phyloP scores from a whole-genome alignment of 2,888 invertebrate species.

The Archaeoteleia sp. region DNA sequence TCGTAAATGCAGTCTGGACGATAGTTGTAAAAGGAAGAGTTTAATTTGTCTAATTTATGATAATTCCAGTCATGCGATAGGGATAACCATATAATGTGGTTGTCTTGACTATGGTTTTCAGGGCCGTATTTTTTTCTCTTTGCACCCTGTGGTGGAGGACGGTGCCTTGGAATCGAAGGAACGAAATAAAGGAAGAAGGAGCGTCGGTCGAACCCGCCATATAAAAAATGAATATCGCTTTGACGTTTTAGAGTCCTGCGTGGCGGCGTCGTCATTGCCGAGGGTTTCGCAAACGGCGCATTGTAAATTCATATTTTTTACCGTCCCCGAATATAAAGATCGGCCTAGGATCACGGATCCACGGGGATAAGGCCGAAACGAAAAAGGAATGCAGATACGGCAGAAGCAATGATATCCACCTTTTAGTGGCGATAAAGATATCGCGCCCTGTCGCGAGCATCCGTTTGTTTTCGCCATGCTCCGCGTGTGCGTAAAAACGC shows the following conservation, averaged over 20 bases:
- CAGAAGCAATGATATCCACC: slow-evolving; percentile 35
- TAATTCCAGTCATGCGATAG: too few species aligned
- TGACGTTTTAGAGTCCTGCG: neutral
- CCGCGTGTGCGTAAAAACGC: slow-evolving; percentile 45
- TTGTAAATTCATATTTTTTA: slow-evolving; percentile 48
- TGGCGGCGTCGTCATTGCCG: too few species aligned
- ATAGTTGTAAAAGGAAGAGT: too few species aligned
- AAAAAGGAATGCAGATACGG: slow-evolving; percentile 19
- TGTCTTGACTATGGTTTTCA: too few species aligned
- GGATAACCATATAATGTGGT: too few species aligned
- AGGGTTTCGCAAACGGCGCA: slow-evolving; percentile 12
- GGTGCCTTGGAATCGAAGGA: too few species aligned
- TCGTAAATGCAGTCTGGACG: too few species aligned
- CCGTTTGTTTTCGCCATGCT: slow-evolving; percentile 42
- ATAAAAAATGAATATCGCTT: slow-evolving; percentile 1
- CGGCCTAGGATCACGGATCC: slow-evolving; percentile 34
- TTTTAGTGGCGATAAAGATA: slow-evolving; percentile 59
- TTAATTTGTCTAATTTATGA: too few species aligned
- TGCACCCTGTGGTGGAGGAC: too few species aligned
- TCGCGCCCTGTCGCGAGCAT: slow-evolving; percentile 31
- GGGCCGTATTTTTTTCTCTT: too few species aligned
- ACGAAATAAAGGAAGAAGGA: too few species aligned
- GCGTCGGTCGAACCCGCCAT: too few species aligned
- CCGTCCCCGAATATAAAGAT: slow-evolving; percentile 27
- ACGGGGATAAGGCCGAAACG: slow-evolving; percentile 19